Base-by-base conservation (phyloP, 23 tunicate species). In the Halocynthia aurantium region DNA sequence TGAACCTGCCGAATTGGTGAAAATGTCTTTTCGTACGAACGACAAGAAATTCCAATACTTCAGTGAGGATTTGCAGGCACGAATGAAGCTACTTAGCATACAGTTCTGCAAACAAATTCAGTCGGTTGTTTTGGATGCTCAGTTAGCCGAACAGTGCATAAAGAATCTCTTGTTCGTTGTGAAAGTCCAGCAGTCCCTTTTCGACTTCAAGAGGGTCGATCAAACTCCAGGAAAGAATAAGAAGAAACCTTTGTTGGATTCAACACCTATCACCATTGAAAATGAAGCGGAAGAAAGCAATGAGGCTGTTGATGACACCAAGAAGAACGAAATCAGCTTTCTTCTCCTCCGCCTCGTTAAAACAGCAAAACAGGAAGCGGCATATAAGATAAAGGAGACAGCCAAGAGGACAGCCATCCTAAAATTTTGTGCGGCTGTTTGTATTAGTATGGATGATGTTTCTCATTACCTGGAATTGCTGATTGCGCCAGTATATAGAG, bases 401-500 rank as follows among this genome's bases (percentile, higher is more conserved):
- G 12, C 40, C 10, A 76, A 82, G 69, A 73, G 98, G 52, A 75
- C 81, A 15, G 85, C 92, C 8, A 82, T 82, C 20, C 68, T 92
- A 20, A 92, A 92, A 69, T 80, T 84, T 53, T 84, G 74, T 62
- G 96, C 96, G 11, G 96, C 96, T 7, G 62, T 80, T 49, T 79
- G 61, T 9, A 5, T 89, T 13, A 80, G 72, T 50, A 4, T 89
- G 12, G 63, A 75, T 6, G 51, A 78, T 20, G 75, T 82, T 12
- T 69, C 69, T 8, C 80, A 78, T 11, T 70, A 70, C 13, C 55
- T 89, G 22, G 54, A 69, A 6, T 51, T 80, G 44, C 51, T 89
- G 8, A 69, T 89, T 44, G 85, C 84, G 17, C 85, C 83, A 8
- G 76, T 89, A 5, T 83, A 80, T 49, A 74, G 96, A 53, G 84